Evolutionary conservation across 1,140 invertebrate genomes (phyloP).

Genomic region (Cydia strobilella): DNA sequence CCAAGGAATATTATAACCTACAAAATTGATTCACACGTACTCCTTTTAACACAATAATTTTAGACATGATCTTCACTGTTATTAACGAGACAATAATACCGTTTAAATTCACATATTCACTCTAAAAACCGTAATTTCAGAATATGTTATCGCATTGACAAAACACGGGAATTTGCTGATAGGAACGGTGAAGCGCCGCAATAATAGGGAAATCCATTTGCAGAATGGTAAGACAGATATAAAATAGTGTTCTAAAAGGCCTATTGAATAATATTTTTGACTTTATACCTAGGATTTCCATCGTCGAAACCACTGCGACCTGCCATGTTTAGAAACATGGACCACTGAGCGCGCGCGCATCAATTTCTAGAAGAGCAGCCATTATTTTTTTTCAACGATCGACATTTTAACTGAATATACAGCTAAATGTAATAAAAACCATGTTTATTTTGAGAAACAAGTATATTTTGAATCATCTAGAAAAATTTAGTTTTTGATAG

Average conservation of each 20-base stretch:
- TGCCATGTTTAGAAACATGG: slow-evolving; percentile 81
- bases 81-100: neutral
- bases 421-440: slow-evolving; percentile 4
- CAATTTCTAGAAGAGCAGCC: slow-evolving; percentile 46
- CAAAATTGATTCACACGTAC: slow-evolving; percentile 52
- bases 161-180: slow-evolving; percentile 49
- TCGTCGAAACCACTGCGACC: slow-evolving; percentile 79
- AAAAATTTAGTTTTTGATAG: neutral
- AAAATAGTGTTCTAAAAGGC: slow-evolving; percentile 29
- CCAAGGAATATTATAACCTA: slow-evolving; percentile 71
- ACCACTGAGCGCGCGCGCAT: slow-evolving; percentile 73
- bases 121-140: slow-evolving; percentile 65
- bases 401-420: slow-evolving; percentile 42
- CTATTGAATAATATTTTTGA: slow-evolving; percentile 48
- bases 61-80: neutral
- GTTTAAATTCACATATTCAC: slow-evolving; percentile 23
- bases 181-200: slow-evolving; percentile 32
- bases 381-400: slow-evolving; percentile 41
- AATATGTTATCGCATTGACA: slow-evolving; percentile 65
- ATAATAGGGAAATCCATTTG: slow-evolving; percentile 31
- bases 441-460: neutral
- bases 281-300: slow-evolving; percentile 79
- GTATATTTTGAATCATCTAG: neutral
- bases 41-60: slow-evolving; percentile 4
- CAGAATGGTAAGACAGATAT: slow-evolving; percentile 35